A percentile compares a stretch with the other conserved stretches of the same genome.
Evolutionary conservation across 2,888 invertebrate species (phyloP).

Genomic region (Linyphia triangularis): DNA sequence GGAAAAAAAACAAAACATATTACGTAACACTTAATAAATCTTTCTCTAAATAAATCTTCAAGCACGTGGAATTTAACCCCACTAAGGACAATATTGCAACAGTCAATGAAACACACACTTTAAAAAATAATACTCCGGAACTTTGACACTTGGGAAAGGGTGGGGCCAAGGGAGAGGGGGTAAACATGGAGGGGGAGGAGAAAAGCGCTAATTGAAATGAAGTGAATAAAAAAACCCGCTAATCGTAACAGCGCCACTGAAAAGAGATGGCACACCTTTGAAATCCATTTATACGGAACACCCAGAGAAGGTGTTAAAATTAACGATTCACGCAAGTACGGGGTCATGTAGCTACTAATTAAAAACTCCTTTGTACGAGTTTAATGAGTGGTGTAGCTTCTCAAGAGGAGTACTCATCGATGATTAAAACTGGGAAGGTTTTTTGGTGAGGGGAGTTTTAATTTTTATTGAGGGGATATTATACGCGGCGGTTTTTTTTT

Average conservation of each 20-base stretch:
- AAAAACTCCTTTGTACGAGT: constrained; percentile 72
- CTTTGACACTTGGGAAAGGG: background rate
- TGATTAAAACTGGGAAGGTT: constrained; percentile 56
- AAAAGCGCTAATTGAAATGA: constrained; percentile 67
- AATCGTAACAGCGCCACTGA: constrained; percentile 39
- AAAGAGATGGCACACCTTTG: constrained; percentile 15
- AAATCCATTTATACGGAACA: constrained; percentile 62
- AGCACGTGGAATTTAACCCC: too few relatives aligned
- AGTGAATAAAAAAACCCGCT: constrained; percentile 29
- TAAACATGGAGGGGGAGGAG: constrained; percentile 16
- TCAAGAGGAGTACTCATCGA: constrained; percentile 56
- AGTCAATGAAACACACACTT: background rate
- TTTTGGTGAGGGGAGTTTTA: constrained; percentile 59
- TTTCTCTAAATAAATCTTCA: too few relatives aligned
- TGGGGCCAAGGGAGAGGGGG: background rate
- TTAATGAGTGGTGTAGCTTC: constrained; percentile 71
- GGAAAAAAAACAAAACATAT: background rate
- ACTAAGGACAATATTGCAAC: background rate
- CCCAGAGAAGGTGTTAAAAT: constrained; percentile 69
- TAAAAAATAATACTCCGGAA: background rate
- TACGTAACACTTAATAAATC: constrained; percentile 10
- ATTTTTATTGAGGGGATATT: constrained; percentile 36
- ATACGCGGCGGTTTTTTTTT: too few relatives aligned
- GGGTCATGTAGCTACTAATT: constrained; percentile 68
- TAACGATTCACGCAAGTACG: constrained; percentile 50